phyloP scores from a whole-genome alignment of 2,888 invertebrate species.

The Nomada fabriciana region DNA sequence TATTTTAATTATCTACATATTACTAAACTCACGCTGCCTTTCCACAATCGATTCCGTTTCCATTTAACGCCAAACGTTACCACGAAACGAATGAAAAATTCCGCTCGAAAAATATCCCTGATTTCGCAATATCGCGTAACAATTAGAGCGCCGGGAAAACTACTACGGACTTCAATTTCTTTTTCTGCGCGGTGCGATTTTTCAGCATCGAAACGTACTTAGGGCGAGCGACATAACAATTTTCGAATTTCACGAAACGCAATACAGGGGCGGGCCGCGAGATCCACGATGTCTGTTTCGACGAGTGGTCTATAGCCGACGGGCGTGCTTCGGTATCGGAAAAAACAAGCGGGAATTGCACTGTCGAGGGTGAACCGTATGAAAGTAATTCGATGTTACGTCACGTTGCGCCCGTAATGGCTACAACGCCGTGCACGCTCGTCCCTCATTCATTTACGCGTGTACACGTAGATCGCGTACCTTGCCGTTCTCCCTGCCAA shows the following conservation, averaged over 20 bases:
- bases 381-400: conserved; percentile 51
- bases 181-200: too few relatives aligned
- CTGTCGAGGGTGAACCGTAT: not conserved
- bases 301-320: not conserved
- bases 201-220: too few relatives aligned
- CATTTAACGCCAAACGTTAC: too few relatives aligned
- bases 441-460: conserved; percentile 40
- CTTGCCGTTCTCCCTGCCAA: not conserved
- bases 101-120: too few relatives aligned
- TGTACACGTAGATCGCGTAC: conserved; percentile 17
- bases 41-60: too few relatives aligned
- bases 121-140: too few relatives aligned
- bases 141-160: too few relatives aligned
- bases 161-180: too few relatives aligned
- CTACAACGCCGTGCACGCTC: conserved; percentile 8
- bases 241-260: not conserved
- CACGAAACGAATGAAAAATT: too few relatives aligned
- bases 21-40: too few relatives aligned
- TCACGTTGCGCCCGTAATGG: conserved; percentile 33
- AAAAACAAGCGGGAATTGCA: conserved; percentile 17
- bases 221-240: not conserved
- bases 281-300: not conserved
- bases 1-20: too few relatives aligned
- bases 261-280: not conserved
- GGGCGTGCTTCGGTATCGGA: not conserved